Base-by-base conservation (phyloP, 2,797 vertebrate species). In the Glyptemys insculpta region DNA sequence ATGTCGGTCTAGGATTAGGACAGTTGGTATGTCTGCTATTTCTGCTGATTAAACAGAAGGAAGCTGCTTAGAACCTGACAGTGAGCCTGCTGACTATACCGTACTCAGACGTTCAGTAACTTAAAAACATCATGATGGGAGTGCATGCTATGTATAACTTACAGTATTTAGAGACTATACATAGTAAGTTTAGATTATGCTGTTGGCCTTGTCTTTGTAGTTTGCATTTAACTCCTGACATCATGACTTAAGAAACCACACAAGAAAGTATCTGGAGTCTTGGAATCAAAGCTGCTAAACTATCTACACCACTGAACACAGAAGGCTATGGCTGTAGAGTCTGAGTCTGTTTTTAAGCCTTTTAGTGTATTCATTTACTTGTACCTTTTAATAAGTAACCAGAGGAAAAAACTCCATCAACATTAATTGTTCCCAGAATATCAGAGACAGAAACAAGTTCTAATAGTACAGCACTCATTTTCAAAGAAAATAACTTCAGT, bases 401-500 rank as follows among this genome's bases (percentile, higher is more conserved):
- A 34, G 44, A 31, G 44, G 5, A 90, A 29, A 89, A 53, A 93
- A 90, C 86, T 86, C 85, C 93, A 91, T 79, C 89, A 88, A 4
- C 25, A 89, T 86, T 76, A 95, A 81, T 11, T 86, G 2, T 25
- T 91, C n/a, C 83, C 54, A 93, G 90, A 94, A 83, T 54, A 93
- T 5, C 14, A 34, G 34, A 92, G 41, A 74, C 85, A 96, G 95
- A 96, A 96, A 95, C 59, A 86, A 88, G 81, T 93, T 5, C 54
- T 79, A 89, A 85, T n/a, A 95, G 52, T 7, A 59, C 19, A 82
- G 88, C 12, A 81, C 52, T 74, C 76, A 76, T 79, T 92, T 97
- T 93, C 74, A 92, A 94, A 87, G 88, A 93, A 93, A 96, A 95
- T 83, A 96, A 96, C 94, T 91, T 84, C 1, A 15, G 50, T 37